Evolutionary conservation across 2,888 invertebrate genomes (phyloP).

Genomic region (Ennomos quercinarius): DNA sequence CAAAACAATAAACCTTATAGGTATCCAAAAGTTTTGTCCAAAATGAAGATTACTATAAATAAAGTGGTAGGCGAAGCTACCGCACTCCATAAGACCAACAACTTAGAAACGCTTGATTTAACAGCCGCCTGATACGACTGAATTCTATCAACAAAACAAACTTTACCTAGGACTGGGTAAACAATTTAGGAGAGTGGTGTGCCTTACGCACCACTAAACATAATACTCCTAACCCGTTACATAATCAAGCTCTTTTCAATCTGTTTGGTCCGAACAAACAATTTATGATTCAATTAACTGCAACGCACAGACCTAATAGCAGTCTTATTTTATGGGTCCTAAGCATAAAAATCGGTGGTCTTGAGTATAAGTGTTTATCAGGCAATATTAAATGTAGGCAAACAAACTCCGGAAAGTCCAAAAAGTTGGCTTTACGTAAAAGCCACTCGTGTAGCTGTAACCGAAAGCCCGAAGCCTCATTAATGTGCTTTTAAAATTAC

Average conservation of each 20-base stretch:
- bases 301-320: constrained; percentile 16
- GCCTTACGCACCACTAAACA: constrained; percentile 35
- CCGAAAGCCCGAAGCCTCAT: no score
- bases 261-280: constrained; percentile 31
- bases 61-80: constrained; percentile 1
- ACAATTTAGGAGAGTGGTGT: constrained; percentile 49
- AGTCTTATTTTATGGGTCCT: constrained; percentile 11
- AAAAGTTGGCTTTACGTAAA: no score
- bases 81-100: constrained; percentile 24
- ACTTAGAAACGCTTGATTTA: constrained; percentile 30
- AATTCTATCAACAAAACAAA: constrained; percentile 50
- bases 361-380: constrained; percentile 16
- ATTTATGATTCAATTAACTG: constrained; percentile 33
- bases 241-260: constrained; percentile 33
- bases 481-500: no score
- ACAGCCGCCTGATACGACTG: constrained; percentile 27
- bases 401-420: no score
- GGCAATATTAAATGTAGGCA: neutral
- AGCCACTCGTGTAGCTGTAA: no score
- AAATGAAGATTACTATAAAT: neutral
- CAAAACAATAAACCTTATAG: neutral
- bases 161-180: constrained; percentile 48
- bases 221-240: constrained; percentile 33
- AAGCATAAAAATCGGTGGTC: neutral
- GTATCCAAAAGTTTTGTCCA: neutral